Conservation (phyloP, 2,888 invertebrate species). For the Gnatocerus cornutus region DNA sequence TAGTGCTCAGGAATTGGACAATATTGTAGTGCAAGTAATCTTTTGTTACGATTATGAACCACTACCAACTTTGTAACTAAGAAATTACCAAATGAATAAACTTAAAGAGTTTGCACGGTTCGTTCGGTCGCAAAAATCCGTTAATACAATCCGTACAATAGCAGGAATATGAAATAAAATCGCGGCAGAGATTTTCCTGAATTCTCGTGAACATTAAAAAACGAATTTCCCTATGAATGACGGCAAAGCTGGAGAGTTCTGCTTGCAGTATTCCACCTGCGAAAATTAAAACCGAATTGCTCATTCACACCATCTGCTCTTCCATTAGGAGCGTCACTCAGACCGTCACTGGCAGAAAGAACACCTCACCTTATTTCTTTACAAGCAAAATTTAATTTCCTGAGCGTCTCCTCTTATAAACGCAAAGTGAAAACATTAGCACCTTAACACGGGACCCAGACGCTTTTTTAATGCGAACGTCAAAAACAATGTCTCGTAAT, state of each 20-base stretch:
- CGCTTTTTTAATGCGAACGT: constrained; percentile 67
- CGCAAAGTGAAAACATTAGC: constrained; percentile 71
- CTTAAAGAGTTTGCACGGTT: too few species aligned
- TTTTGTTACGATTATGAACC: too few species aligned
- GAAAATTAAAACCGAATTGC: constrained; percentile 72
- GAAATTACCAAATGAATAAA: too few species aligned
- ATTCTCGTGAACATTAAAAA: constrained; percentile 52
- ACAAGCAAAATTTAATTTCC: constrained; percentile 72
- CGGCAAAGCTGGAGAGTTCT: constrained; percentile 35
- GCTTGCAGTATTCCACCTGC: constrained; percentile 65
- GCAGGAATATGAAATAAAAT: constrained; percentile 43
- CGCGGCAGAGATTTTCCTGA: constrained; percentile 37
- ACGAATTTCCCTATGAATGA: constrained; percentile 64
- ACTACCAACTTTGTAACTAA: too few species aligned
- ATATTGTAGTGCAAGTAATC: too few species aligned
- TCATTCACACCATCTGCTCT: constrained; percentile 71
- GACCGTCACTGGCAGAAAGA: constrained; percentile 69
- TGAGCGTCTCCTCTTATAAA: constrained; percentile 68
- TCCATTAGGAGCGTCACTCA: constrained; percentile 70
- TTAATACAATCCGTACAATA: constrained; percentile 25
- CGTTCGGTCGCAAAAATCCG: constrained; percentile 14
- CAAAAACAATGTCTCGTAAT: constrained; percentile 68
- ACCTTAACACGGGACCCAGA: constrained; percentile 65
- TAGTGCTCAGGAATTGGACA: too few species aligned
- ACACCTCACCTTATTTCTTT: constrained; percentile 71